These are phyloP conservation scores for Synergus umbraculus DNA, from an alignment of 2,888 invertebrate genomes.

Conservation along the genomic window DNA sequence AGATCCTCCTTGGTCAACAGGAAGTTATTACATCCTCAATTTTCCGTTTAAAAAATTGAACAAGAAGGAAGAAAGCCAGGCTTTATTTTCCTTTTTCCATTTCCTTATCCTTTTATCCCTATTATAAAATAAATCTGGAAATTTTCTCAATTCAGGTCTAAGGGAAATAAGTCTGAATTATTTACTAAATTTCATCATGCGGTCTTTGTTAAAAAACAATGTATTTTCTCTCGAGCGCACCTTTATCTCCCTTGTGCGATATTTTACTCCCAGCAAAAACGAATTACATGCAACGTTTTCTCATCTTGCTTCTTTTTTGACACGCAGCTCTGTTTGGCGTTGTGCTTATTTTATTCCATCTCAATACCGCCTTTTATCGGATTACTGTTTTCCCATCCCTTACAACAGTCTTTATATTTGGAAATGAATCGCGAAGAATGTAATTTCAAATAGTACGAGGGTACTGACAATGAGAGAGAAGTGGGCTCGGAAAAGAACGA, in stretches of 20 bases:
- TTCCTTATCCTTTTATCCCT: neutral
- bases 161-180: neutral
- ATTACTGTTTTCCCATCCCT: neutral
- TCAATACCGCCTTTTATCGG: neutral
- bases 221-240: neutral
- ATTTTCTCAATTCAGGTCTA: neutral
- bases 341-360: neutral
- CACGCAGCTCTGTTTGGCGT: neutral
- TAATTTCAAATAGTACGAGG: neutral
- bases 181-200: neutral
- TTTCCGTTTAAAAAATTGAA: conserved; percentile 6
- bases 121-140: neutral
- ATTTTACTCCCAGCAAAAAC: neutral
- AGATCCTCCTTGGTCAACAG: neutral
- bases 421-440: neutral
- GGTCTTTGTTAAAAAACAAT: neutral
- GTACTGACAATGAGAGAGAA: no score
- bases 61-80: neutral
- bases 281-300: neutral
- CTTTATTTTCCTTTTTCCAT: neutral
- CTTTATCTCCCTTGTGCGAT: neutral
- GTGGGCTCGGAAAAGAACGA: neutral
- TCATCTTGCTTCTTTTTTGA: neutral
- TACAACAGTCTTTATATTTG: neutral
- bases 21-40: neutral